Base-by-base conservation (phyloP, 2,888 invertebrate genomes). In the Luperina testacea region DNA sequence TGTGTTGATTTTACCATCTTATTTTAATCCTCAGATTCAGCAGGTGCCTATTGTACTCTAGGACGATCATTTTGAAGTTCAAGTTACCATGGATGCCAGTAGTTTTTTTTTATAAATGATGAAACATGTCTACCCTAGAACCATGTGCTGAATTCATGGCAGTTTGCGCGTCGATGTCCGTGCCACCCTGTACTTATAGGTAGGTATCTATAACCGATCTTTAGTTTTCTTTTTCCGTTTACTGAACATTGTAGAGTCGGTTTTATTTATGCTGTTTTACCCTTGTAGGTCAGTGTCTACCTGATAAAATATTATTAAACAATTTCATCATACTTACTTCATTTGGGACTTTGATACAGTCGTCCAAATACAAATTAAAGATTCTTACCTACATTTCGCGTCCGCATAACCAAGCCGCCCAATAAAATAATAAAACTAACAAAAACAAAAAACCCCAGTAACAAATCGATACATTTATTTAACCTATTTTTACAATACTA, bases 381-480 rank as follows among this genome's bases (percentile, higher is more conserved):
- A 53, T 4, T n/a, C 59, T 6, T 63, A 5, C 0, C 5, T 20
- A 27, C 57, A 59, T 17, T 53, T 63, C 24, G 24, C 53, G 32
- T 48, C 32, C n/a, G 57, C 45, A 42, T 78, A 75, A 59, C 63
- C 6, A 53, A 45, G 9, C 57, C 57, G 24, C 13, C 32, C 27
- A 76, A 75, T 73, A 79, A 83, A 80, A 59, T 0, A 45, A 51
- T 64, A 78, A 74, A 74, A 75, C 7, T 9, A 75, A 57, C 53
- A 63, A 64, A 77, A 53, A 53, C 17, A 77, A 70, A 75, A 84
- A 72, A 70, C 53, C 27, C 38, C 17, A 71, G 68, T 72, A 64
- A 87, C 86, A 84, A 87, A 89, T 85, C 78, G 85, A 80, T 79
- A 77, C 75, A 71, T 84, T 78, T 69, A 86, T 78, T 78, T 63